A percentile compares a stretch with the other conserved stretches of the same genome.
These are phyloP conservation scores for Dasyprocta punctata DNA, from an alignment of 2,113 vertebrate genomes.

Conservation along the genomic window DNA sequence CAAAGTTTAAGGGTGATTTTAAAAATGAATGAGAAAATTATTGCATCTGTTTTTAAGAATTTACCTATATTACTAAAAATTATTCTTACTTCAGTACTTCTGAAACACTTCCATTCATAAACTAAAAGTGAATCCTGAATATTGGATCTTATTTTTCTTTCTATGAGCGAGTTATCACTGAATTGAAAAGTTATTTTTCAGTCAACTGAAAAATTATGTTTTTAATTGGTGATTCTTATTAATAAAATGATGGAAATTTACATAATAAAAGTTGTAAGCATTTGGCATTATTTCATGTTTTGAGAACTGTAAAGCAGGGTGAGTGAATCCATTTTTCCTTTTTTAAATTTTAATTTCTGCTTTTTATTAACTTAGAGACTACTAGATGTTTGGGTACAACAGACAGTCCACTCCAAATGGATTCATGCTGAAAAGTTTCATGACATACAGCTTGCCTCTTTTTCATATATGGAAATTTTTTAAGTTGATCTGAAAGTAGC, in stretches of 20 bases:
- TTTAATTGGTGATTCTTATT: not conserved
- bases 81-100: not conserved
- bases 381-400: not conserved
- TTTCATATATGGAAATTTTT: not conserved
- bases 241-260: not conserved
- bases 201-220: not conserved
- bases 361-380: not conserved
- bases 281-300: not conserved
- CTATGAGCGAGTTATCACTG: not conserved
- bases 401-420: not conserved
- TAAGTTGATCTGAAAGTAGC: not conserved
- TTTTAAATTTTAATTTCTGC: not conserved
- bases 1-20: not conserved
- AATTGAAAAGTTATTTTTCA: not conserved
- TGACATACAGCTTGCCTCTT: not conserved
- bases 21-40: constrained; percentile 13
- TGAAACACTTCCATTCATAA: not conserved
- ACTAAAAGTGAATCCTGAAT: not conserved
- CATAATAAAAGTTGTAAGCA: not conserved
- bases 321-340: not conserved
- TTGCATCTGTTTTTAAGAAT: constrained; percentile 1
- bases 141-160: not conserved
- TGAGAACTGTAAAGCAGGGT: not conserved
- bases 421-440: not conserved
- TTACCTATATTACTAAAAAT: not conserved